Percentiles rank a stretch among this genome's conserved stretches.
These are phyloP conservation scores for Copidosoma aretas DNA, from an alignment of 2,888 invertebrate species.

Conservation along the genomic window DNA sequence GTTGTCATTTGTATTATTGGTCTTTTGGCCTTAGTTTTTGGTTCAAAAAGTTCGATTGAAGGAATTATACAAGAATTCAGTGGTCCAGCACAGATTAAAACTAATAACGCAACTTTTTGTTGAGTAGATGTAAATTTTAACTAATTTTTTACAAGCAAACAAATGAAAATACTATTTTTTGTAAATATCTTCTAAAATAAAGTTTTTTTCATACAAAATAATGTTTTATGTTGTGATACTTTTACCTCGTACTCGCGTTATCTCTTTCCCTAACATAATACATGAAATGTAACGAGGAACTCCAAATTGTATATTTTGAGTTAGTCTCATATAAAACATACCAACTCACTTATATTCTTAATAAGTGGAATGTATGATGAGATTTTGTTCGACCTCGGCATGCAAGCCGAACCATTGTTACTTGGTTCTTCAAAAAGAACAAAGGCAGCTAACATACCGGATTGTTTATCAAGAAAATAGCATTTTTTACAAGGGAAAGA, in stretches of 20 bases:
- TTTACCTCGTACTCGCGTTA: neutral
- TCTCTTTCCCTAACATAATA: too few relatives aligned
- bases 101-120: neutral
- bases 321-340: too few relatives aligned
- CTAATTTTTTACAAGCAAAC: slow-evolving; percentile 35
- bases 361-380: too few relatives aligned
- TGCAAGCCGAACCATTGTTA: too few relatives aligned
- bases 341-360: too few relatives aligned
- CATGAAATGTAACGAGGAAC: too few relatives aligned
- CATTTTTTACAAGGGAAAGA: too few relatives aligned
- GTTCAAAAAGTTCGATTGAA: slow-evolving; percentile 72
- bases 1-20: slow-evolving; percentile 78
- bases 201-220: slow-evolving; percentile 35
- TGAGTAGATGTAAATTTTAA: slow-evolving; percentile 19
- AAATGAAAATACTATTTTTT: slow-evolving; percentile 38
- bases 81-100: neutral
- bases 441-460: too few relatives aligned
- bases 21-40: slow-evolving; percentile 80
- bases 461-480: too few relatives aligned
- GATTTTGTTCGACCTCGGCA: too few relatives aligned
- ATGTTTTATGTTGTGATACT: neutral
- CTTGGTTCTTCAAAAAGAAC: too few relatives aligned
- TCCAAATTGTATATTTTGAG: too few relatives aligned
- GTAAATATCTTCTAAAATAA: slow-evolving; percentile 40
- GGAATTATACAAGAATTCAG: slow-evolving; percentile 64